Evolutionary conservation across 2,888 invertebrate genomes (phyloP).

Genomic region (Lathronympha strigana): DNA sequence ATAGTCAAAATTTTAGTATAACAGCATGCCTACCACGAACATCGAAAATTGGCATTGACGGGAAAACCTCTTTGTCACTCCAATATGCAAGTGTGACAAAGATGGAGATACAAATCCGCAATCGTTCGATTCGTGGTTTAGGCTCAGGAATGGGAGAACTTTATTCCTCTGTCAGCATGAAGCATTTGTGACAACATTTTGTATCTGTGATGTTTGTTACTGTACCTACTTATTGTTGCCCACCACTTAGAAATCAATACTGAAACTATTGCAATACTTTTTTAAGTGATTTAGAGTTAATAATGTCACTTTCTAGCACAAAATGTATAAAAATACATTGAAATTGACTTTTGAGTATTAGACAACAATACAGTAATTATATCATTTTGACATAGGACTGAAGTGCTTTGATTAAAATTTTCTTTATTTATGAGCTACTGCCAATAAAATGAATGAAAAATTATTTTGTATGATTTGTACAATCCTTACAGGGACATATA

Average conservation of each 20-base stretch:
- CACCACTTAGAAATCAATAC: not conserved
- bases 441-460: conserved; percentile 34
- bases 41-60: too few relatives aligned
- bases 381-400: conserved; percentile 28
- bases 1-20: conserved; percentile 76
- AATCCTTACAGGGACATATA: not conserved
- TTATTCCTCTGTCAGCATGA: conserved; percentile 34
- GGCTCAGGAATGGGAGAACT: conserved; percentile 13
- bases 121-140: too few relatives aligned
- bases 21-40: too few relatives aligned
- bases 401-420: conserved; percentile 26
- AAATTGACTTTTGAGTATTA: not conserved
- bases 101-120: too few relatives aligned
- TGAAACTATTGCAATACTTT: not conserved
- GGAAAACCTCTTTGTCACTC: too few relatives aligned
- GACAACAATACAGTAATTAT: not conserved
- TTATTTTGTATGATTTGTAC: conserved; percentile 4
- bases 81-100: too few relatives aligned
- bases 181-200: conserved; percentile 19
- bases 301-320: not conserved
- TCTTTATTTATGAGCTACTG: conserved; percentile 39
- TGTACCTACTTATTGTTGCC: not conserved
- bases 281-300: not conserved
- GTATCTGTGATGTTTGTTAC: conserved; percentile 16
- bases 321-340: not conserved